Evolutionary conservation across 1,140 invertebrate species (phyloP).

Genomic region (Saccostrea cuccullata): DNA sequence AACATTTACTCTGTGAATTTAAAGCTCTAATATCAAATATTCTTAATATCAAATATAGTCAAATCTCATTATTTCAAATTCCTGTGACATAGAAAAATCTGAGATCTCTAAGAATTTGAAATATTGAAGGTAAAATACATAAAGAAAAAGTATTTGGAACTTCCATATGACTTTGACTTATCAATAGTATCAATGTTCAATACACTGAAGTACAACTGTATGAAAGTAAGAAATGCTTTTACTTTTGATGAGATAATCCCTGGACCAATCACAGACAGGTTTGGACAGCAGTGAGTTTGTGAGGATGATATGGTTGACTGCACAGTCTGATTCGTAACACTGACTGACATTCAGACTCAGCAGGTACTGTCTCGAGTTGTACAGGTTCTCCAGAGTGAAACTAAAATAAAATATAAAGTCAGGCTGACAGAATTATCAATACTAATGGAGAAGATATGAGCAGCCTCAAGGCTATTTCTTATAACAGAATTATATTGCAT

Average conservation of each 20-base stretch:
- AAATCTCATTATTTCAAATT: too few relatives aligned
- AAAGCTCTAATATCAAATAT: too few relatives aligned
- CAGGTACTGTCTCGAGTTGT: slow-evolving; percentile 33
- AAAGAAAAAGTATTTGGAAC: too few relatives aligned
- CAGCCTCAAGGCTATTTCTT: too few relatives aligned
- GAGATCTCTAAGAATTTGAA: too few relatives aligned
- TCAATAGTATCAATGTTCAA: too few relatives aligned
- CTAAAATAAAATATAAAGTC: slow-evolving; percentile 12
- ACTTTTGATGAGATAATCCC: slow-evolving; percentile 41
- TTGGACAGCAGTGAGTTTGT: slow-evolving; percentile 44
- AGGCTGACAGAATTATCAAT: background rate
- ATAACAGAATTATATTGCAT: background rate
- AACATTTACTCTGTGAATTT: too few relatives aligned
- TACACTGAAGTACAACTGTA: background rate
- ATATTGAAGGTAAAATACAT: too few relatives aligned
- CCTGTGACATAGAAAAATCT: too few relatives aligned
- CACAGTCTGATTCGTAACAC: slow-evolving; percentile 24
- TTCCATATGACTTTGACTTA: too few relatives aligned
- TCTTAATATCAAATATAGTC: too few relatives aligned
- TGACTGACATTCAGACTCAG: slow-evolving; percentile 47
- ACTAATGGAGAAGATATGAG: too few relatives aligned
- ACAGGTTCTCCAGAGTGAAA: slow-evolving; percentile 48
- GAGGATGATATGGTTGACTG: background rate
- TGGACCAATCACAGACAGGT: slow-evolving; percentile 41
- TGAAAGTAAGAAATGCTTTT: background rate